Conservation (phyloP, 2,888 invertebrate species). For the Orthonychiurus folsomi region DNA sequence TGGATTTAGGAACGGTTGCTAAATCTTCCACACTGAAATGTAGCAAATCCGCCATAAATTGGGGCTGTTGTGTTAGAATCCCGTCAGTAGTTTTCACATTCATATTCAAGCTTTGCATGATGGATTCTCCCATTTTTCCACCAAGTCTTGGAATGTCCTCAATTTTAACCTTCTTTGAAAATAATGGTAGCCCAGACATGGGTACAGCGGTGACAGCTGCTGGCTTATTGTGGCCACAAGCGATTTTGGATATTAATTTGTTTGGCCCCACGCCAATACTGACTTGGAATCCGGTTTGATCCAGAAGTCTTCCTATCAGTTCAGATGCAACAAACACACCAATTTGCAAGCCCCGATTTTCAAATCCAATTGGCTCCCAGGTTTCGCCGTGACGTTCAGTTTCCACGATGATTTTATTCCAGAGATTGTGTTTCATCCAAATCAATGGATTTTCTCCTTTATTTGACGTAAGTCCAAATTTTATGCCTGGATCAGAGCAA, state of each 20-base stretch:
- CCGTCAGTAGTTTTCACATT: too few species aligned
- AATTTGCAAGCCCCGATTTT: too few species aligned
- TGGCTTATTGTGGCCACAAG: slow-evolving; percentile 13
- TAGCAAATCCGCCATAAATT: background rate
- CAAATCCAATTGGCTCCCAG: too few species aligned
- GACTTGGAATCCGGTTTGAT: slow-evolving; percentile 8
- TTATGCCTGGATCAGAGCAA: background rate
- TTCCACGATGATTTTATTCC: background rate
- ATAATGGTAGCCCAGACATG: background rate
- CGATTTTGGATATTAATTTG: slow-evolving; percentile 10
- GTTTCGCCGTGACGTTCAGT: too few species aligned
- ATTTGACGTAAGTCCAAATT: background rate
- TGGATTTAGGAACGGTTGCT: too few species aligned
- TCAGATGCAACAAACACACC: slow-evolving; percentile 2
- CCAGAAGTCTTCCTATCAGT: slow-evolving; percentile 4
- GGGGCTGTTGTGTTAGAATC: too few species aligned
- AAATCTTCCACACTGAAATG: background rate
- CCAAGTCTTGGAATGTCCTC: slow-evolving; percentile 1
- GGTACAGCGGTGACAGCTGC: slow-evolving; percentile 4
- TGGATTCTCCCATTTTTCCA: background rate
- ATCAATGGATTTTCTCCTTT: background rate
- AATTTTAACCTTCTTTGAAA: slow-evolving; percentile 1
- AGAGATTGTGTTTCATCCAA: background rate
- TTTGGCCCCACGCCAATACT: slow-evolving; percentile 10
- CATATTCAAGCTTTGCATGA: background rate